Evolutionary conservation across 2,797 vertebrate genomes (phyloP).

Genomic region (Decapterus maruadsi): DNA sequence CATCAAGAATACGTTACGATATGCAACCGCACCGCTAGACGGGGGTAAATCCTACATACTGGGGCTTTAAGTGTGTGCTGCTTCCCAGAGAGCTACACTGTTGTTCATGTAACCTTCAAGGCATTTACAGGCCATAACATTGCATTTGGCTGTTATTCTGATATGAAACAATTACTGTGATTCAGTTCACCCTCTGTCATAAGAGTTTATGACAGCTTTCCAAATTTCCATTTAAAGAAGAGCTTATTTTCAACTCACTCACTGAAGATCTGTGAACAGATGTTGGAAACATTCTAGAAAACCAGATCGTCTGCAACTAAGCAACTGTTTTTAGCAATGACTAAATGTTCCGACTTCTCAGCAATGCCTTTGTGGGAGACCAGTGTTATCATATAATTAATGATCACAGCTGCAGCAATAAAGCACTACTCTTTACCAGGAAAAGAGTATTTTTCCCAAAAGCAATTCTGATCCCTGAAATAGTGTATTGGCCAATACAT

Average conservation of each 20-base stretch:
- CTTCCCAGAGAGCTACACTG: background rate
- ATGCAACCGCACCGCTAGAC: no score
- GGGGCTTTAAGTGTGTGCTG: slow-evolving; percentile 8
- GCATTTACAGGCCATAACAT: no score
- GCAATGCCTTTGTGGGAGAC: background rate
- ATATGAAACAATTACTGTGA: background rate
- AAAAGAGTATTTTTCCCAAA: no score
- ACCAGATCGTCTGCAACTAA: background rate
- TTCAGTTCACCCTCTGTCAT: background rate
- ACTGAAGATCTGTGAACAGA: no score
- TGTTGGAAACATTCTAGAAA: background rate
- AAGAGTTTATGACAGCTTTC: background rate
- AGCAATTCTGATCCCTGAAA: no score
- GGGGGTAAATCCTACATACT: no score
- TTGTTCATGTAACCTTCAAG: no score
- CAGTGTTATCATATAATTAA: background rate
- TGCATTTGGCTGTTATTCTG: background rate
- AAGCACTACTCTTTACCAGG: background rate
- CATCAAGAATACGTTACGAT: no score
- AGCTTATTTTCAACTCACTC: background rate
- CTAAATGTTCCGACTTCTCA: background rate
- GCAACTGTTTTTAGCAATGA: background rate
- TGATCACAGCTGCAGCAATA: background rate
- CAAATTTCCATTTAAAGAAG: background rate
- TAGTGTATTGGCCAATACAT: no score